These are phyloP conservation scores for Drosophila burlai DNA, from an alignment of 1,140 invertebrate species.

Conservation along the genomic window DNA sequence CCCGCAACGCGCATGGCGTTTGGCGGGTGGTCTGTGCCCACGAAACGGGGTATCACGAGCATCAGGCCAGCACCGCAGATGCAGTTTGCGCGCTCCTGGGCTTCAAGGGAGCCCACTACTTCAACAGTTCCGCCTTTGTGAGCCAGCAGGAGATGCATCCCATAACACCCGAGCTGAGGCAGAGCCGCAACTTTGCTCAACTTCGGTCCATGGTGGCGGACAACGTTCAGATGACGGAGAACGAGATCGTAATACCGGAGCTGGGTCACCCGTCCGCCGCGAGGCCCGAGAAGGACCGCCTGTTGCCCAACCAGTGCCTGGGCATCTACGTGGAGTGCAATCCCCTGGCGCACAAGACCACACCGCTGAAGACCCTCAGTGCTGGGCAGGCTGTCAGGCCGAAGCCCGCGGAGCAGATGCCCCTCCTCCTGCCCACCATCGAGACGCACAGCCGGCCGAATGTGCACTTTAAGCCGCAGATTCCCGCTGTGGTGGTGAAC, in stretches of 20 bases:
- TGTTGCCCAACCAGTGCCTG: constrained; percentile 54
- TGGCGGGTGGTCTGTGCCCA: constrained; percentile 89
- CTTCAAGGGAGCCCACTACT: constrained; percentile 73
- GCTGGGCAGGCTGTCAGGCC: constrained; percentile 54
- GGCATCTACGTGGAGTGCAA: constrained; percentile 79
- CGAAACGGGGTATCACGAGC: constrained; percentile 71
- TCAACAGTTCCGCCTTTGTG: constrained; percentile 64
- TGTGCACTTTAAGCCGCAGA: constrained; percentile 74
- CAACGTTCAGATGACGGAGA: constrained; percentile 57
- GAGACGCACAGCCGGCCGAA: constrained; percentile 69
- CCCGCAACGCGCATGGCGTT: constrained; percentile 86
- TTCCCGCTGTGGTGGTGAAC: constrained; percentile 43
- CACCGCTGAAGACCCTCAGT: constrained; percentile 71
- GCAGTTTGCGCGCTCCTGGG: constrained; percentile 71
- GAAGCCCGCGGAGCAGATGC: constrained; percentile 9
- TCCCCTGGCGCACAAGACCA: constrained; percentile 57
- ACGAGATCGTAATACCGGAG: constrained; percentile 29
- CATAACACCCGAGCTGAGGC: constrained; percentile 68
- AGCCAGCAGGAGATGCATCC: constrained; percentile 55
- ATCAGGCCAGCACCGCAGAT: constrained; percentile 60
- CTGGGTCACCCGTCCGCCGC: constrained; percentile 2
- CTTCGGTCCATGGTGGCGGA: constrained; percentile 45
- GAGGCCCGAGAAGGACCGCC: constrained; percentile 39
- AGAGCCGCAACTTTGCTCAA: constrained; percentile 5
- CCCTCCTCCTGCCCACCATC: constrained; percentile 53